Evolutionary conservation across 1,140 invertebrate species (phyloP), one percentile per base, ranked within the genome.

Genomic region (Galleria mellonella): DNA sequence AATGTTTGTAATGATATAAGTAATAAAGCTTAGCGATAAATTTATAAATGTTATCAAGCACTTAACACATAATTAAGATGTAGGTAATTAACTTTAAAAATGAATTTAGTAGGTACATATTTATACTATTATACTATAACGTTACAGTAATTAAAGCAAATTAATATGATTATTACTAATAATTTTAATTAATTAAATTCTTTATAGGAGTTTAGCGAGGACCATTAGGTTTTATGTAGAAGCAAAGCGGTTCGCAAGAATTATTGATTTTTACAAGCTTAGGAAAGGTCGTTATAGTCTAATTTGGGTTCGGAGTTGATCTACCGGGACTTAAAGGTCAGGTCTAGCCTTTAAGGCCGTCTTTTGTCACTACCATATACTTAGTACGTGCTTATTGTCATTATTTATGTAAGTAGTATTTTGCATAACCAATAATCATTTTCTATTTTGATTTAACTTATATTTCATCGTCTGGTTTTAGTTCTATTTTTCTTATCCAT

Each of bases 221-320:
- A 10, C 9, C 30, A 31, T 23, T 23, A 23, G 17, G 30, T 31
- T 9, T n/a, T n/a, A 31, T 9, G 30, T 31, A 31, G 30, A 8
- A 17, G 15, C 14, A 17, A 5, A 37, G 14, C 35, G 13, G 13
- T 17, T 37, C 9, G 14, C 35, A 37, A 15, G 17, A 37, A 37
- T 10, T 37, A 37, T 37, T 37, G 35, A 37, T 37, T 37, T 37
- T 37, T 3, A 37, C 13, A 17, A 17, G 35, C 35, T 37, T 17
- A 37, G 3, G n/a, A 37, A 37, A 17, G 35, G 12, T 36, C 33
- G 33, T 36, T 12, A 17, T 9, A n/a, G 35, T 13, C 35, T 37
- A 37, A 37, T 37, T 37, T 15, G 35, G 35, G 35, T 37, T 10
- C 17, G 35, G 32, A 37, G 35, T 37, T 37, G 35, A 37, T 37